Percentiles rank a stretch among this genome's conserved stretches.
These are phyloP conservation scores for Argya squamiceps DNA, from an alignment of 2,797 vertebrate genomes.

Conservation along the genomic window DNA sequence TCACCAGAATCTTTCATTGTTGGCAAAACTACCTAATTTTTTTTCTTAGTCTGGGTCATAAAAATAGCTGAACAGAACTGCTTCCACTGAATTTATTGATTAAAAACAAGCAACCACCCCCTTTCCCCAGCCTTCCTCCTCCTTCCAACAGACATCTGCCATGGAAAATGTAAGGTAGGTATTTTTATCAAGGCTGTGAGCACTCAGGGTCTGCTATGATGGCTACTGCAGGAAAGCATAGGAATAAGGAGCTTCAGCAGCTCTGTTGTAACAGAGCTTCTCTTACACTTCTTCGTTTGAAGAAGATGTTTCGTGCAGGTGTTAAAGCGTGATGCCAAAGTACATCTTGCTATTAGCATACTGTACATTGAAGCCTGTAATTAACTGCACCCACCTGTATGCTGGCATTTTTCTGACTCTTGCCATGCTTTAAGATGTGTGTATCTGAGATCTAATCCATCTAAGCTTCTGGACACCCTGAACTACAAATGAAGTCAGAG, in stretches of 20 bases:
- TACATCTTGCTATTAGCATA: not conserved
- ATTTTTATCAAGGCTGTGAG: not conserved
- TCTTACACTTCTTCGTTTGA: not conserved
- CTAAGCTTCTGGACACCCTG: constrained; percentile 21
- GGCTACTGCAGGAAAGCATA: not conserved
- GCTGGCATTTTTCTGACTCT: constrained; percentile 22
- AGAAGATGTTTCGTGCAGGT: constrained; percentile 20
- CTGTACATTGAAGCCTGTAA: not conserved
- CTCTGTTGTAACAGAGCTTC: not conserved
- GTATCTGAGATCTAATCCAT: constrained; percentile 10
- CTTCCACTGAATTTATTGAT: constrained; percentile 13
- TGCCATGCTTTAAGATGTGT: constrained; percentile 24
- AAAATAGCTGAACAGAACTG: not conserved
- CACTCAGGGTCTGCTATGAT: not conserved
- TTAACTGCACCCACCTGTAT: constrained; percentile 38
- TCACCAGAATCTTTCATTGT: constrained; percentile 10
- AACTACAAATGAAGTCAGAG: constrained; percentile 49
- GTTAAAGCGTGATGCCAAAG: not conserved
- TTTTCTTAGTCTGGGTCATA: not conserved
- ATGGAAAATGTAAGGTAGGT: not conserved
- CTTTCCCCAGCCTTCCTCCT: not conserved
- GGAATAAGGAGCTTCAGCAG: not conserved
- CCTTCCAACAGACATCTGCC: not conserved
- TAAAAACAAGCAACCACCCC: not conserved
- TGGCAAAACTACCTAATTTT: not conserved